phyloP scores from a whole-genome alignment of 1,140 invertebrate species.

The Drosophila equinoxialis region DNA sequence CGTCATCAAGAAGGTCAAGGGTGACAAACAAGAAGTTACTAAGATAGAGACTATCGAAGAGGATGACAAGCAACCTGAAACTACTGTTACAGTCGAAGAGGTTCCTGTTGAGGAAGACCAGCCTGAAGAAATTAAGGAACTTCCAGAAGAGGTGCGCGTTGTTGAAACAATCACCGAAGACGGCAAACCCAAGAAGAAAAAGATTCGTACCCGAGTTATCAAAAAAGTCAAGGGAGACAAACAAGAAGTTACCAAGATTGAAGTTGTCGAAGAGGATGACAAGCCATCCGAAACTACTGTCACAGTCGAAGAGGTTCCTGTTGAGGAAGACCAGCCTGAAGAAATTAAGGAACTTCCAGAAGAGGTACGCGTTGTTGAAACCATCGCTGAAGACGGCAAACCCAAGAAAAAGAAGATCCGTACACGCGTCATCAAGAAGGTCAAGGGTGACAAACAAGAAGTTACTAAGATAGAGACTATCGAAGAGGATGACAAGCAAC shows the following conservation, averaged over 20 bases:
- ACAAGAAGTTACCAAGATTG: constrained; percentile 78
- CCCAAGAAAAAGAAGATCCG: too few relatives aligned
- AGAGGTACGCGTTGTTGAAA: too few relatives aligned
- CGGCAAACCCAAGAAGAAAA: constrained; percentile 49
- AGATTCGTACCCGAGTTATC: constrained; percentile 51
- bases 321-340: background rate
- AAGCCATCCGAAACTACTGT: constrained; percentile 57
- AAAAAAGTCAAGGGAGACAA: constrained; percentile 63
- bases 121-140: constrained; percentile 73
- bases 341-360: too few relatives aligned
- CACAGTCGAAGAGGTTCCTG: constrained; percentile 49
- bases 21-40: constrained; percentile 67
- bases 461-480: too few relatives aligned
- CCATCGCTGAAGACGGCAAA: too few relatives aligned
- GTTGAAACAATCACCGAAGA: constrained; percentile 48
- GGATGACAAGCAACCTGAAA: constrained; percentile 48
- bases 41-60: constrained; percentile 71
- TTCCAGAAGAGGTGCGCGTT: constrained; percentile 69
- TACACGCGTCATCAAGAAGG: too few relatives aligned
- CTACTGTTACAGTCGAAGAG: constrained; percentile 61
- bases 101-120: constrained; percentile 38
- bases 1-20: constrained; percentile 67
- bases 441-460: too few relatives aligned
- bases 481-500: background rate
- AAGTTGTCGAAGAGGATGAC: constrained; percentile 62